These are phyloP conservation scores for Sceliomorpha sp. DNA, from an alignment of 2,888 invertebrate species.

Conservation along the genomic window DNA sequence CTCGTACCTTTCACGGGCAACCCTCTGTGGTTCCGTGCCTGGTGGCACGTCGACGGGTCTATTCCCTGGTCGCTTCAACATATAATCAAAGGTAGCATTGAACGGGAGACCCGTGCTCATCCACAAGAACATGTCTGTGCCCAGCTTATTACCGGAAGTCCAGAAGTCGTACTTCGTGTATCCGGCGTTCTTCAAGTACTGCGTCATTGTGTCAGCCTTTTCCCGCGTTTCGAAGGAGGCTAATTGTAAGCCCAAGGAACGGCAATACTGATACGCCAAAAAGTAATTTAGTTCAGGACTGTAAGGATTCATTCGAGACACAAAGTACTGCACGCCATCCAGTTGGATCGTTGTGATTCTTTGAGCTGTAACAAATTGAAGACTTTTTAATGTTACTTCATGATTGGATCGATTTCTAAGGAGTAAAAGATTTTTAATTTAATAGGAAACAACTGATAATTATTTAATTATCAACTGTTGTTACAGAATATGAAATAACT, in stretches of 20 bases:
- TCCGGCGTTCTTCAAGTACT: conserved; percentile 90
- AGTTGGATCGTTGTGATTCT: conserved; percentile 92
- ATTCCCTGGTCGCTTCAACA: conserved; percentile 83
- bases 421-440: too few relatives aligned
- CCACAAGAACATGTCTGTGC: conserved; percentile 93
- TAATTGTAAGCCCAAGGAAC: conserved; percentile 91
- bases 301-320: conserved; percentile 93
- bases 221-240: conserved; percentile 93
- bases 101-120: conserved; percentile 94
- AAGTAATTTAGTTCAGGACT: conserved; percentile 93
- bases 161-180: conserved; percentile 92
- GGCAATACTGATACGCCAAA: conserved; percentile 93
- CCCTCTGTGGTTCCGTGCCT: conserved; percentile 89
- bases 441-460: too few relatives aligned
- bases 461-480: too few relatives aligned
- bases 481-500: too few relatives aligned
- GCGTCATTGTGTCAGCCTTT: conserved; percentile 91
- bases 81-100: conserved; percentile 93
- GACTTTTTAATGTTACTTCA: conserved; percentile 3
- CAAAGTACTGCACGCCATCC: conserved; percentile 92
- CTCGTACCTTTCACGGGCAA: conserved; percentile 87
- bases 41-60: conserved; percentile 84
- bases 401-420: too few relatives aligned
- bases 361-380: conserved; percentile 84
- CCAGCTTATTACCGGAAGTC: conserved; percentile 93